Conservation (phyloP, 1,140 invertebrate species). For the Cheumatopsyche charites region DNA sequence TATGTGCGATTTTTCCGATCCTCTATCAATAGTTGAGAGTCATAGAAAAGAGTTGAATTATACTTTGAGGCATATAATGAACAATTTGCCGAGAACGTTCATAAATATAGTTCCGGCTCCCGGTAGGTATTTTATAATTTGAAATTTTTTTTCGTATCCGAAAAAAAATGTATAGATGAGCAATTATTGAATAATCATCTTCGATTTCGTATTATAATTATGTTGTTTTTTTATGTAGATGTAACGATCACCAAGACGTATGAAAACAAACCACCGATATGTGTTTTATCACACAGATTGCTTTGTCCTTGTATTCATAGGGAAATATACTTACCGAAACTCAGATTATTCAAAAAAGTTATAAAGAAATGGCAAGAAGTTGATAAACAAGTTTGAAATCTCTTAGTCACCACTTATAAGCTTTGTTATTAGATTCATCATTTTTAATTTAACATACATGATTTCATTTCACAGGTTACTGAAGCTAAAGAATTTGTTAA, state of each 20-base stretch:
- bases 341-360: neutral
- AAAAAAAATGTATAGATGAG: too few species aligned
- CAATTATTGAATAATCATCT: too few species aligned
- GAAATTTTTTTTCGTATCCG: neutral
- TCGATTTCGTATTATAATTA: too few species aligned
- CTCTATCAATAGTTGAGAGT: conserved; percentile 52
- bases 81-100: conserved; percentile 67
- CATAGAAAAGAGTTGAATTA: conserved; percentile 62
- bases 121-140: conserved; percentile 51
- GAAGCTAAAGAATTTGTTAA: conserved; percentile 60
- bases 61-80: conserved; percentile 61
- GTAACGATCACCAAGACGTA: conserved; percentile 51
- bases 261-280: conserved; percentile 51
- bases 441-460: too few species aligned
- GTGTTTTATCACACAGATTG: conserved; percentile 53
- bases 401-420: neutral
- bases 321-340: conserved; percentile 5
- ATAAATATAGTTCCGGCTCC: conserved; percentile 65
- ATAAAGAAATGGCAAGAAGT: conserved; percentile 30
- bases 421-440: too few species aligned
- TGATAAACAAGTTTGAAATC: conserved; percentile 38
- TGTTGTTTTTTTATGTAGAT: conserved; percentile 49
- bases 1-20: conserved; percentile 61
- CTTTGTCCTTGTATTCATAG: conserved; percentile 64
- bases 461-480: conserved; percentile 47